Percentiles rank a stretch among this genome's conserved stretches.
These are phyloP conservation scores for Fulmarus glacialis DNA, from an alignment of 2,113 vertebrate species.

Conservation along the genomic window DNA sequence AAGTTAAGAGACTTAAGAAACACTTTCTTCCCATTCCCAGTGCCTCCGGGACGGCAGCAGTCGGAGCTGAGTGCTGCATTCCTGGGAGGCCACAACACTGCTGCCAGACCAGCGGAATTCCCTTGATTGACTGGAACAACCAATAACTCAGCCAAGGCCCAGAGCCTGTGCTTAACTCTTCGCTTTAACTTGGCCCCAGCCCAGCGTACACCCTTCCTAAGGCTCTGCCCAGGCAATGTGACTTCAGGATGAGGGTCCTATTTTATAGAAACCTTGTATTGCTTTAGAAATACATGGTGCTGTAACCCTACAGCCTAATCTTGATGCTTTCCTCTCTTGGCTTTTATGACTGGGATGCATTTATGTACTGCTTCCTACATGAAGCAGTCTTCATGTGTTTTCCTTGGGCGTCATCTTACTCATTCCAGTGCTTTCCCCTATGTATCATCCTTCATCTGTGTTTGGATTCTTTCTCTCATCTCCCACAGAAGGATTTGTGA, in stretches of 20 bases:
- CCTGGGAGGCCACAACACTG: background rate
- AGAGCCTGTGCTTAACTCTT: background rate
- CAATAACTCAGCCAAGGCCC: background rate
- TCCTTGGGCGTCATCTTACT: background rate
- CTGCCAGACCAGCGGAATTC: background rate
- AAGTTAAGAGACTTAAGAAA: background rate
- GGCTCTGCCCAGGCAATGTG: accelerated
- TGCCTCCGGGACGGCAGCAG: background rate
- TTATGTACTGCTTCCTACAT: background rate
- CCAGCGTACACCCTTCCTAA: background rate
- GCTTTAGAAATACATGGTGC: accelerated
- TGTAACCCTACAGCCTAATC: background rate
- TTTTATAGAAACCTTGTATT: background rate
- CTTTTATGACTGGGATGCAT: background rate
- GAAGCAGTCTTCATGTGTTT: background rate
- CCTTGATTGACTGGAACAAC: background rate
- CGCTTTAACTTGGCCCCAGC: background rate
- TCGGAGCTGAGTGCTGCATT: background rate
- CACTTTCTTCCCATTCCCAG: background rate
- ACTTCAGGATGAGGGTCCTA: background rate
- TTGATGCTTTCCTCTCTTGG: background rate
- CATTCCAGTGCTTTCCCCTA: background rate
- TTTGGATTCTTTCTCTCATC: background rate
- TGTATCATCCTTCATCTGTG: accelerated
- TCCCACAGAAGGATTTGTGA: background rate